A percentile compares a stretch with the other conserved stretches of the same genome.
phyloP scores from a whole-genome alignment of 2,888 invertebrate species.

The Coleophora deauratella region DNA sequence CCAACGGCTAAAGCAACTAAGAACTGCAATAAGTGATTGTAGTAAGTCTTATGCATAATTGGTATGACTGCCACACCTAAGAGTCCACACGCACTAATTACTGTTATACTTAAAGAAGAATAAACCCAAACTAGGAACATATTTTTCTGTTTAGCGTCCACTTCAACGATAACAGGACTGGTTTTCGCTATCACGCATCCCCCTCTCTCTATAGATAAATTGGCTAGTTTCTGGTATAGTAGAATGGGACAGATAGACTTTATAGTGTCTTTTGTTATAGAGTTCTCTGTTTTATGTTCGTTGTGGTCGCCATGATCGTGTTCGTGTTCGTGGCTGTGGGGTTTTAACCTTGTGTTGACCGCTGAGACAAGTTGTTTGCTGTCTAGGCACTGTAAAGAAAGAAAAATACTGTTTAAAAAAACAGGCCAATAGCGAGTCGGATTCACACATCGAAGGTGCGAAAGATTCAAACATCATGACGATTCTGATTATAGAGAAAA shows the following conservation, averaged over 20 bases:
- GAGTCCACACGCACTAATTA: slow-evolving; percentile 91
- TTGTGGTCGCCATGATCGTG: slow-evolving; percentile 26
- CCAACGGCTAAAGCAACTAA: slow-evolving; percentile 95
- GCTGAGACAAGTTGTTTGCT: slow-evolving; percentile 59
- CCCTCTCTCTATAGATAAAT: slow-evolving; percentile 62
- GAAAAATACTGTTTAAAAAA: background rate
- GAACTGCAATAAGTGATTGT: slow-evolving; percentile 92
- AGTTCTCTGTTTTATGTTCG: slow-evolving; percentile 28
- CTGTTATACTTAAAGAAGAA: slow-evolving; percentile 84
- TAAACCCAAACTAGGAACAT: slow-evolving; percentile 85
- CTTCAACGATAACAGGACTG: slow-evolving; percentile 14
- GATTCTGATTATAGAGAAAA: too few species aligned
- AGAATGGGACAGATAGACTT: slow-evolving; percentile 79
- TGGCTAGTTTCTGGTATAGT: slow-evolving; percentile 77
- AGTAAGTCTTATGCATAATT: slow-evolving; percentile 90
- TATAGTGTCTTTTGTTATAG: slow-evolving; percentile 47
- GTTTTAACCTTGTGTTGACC: slow-evolving; percentile 54
- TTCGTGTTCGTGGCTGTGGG: slow-evolving; percentile 21
- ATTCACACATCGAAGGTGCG: too few species aligned
- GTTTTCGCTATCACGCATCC: slow-evolving; percentile 70
- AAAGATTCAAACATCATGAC: too few species aligned
- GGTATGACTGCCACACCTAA: slow-evolving; percentile 93
- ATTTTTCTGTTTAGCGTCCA: slow-evolving; percentile 29
- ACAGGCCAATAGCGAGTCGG: too few species aligned
- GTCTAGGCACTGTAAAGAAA: slow-evolving; percentile 59